Evolutionary conservation across 2,797 vertebrate species (phyloP).

Genomic region (Pangasius sanitwongsei): DNA sequence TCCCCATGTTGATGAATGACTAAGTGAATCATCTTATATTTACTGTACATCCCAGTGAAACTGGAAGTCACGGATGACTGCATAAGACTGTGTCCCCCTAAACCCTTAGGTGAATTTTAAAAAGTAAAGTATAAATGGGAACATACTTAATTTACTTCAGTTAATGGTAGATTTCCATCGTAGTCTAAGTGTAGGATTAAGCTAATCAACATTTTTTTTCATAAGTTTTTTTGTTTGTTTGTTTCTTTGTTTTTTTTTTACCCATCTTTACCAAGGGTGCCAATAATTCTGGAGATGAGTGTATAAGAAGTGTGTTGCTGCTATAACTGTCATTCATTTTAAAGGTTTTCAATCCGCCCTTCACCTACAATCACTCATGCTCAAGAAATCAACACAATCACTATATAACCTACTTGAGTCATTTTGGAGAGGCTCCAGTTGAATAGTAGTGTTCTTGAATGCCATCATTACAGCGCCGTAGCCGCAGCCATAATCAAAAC

Average conservation of each 20-base stretch:
- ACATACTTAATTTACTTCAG: neutral
- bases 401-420: slow-evolving; percentile 21
- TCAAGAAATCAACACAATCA: slow-evolving; percentile 51
- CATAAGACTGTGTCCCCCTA: neutral
- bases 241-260: no score
- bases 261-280: neutral
- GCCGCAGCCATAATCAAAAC: slow-evolving; percentile 42
- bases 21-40: neutral
- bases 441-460: slow-evolving; percentile 29
- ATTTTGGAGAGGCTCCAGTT: slow-evolving; percentile 37
- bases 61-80: neutral
- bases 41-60: neutral
- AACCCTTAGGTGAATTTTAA: neutral
- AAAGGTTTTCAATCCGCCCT: slow-evolving; percentile 12
- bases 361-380: slow-evolving; percentile 11
- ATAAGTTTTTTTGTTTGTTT: neutral
- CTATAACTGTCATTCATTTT: slow-evolving; percentile 16
- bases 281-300: neutral
- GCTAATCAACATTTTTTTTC: neutral
- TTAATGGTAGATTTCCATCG: neutral
- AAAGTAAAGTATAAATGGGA: neutral
- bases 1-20: neutral
- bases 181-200: neutral
- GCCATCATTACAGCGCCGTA: slow-evolving; percentile 18
- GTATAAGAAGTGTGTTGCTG: neutral